Evolutionary conservation across 2,888 invertebrate genomes (phyloP).

Genomic region (Limnephilus auricula): DNA sequence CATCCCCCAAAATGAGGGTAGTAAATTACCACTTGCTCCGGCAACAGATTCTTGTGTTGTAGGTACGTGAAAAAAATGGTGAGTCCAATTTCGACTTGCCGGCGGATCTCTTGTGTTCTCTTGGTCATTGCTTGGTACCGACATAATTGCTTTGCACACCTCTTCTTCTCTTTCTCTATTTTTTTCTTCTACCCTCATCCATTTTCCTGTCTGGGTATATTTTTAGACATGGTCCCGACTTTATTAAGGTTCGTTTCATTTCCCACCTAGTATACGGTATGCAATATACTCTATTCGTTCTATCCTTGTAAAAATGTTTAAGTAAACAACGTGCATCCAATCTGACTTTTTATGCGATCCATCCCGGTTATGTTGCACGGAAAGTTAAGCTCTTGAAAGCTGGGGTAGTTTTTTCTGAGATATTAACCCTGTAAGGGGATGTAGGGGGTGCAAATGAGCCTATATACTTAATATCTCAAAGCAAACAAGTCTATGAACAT

Average conservation of each 20-base stretch:
- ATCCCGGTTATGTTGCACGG: background rate
- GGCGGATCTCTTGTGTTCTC: background rate
- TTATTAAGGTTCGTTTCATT: conserved; percentile 16
- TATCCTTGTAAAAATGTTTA: background rate
- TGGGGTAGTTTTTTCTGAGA: background rate
- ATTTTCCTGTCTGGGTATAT: conserved; percentile 7
- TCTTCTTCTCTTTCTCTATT: background rate
- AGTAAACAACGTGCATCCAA: background rate
- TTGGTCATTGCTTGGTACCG: background rate
- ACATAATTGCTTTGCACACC: conserved; percentile 16
- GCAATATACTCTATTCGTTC: background rate
- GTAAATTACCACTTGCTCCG: background rate
- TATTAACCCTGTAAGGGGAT: background rate
- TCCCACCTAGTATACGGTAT: background rate
- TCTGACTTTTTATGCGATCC: background rate
- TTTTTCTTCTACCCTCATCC: conserved; percentile 2
- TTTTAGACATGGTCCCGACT: background rate
- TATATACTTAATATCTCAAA: background rate
- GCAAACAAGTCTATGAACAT: background rate
- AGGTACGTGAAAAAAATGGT: background rate
- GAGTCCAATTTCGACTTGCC: background rate
- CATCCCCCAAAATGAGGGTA: background rate
- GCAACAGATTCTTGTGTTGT: background rate
- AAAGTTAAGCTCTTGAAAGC: background rate
- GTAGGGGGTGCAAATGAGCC: background rate